phyloP scores from a whole-genome alignment of 1,140 invertebrate genomes.

The Drosophila trapezifrons region DNA sequence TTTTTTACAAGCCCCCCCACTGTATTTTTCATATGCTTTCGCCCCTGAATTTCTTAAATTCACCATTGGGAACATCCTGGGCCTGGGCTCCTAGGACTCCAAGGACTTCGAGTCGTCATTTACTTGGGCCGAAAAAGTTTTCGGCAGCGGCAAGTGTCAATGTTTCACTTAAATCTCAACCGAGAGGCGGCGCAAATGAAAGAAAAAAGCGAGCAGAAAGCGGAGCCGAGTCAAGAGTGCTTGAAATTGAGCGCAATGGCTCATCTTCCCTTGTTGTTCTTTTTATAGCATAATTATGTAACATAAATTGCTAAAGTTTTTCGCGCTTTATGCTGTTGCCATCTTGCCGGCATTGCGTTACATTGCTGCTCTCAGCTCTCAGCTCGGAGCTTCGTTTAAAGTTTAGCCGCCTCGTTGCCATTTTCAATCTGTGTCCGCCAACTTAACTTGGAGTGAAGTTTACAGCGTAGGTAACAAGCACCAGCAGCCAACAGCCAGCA shows the following conservation, averaged over 20 bases:
- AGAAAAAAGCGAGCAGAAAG: slow-evolving; percentile 37
- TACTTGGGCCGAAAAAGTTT: slow-evolving; percentile 54
- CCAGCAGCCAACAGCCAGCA: slow-evolving; percentile 51
- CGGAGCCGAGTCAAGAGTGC: slow-evolving; percentile 41
- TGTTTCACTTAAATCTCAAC: slow-evolving; percentile 70
- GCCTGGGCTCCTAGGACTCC: too few species aligned
- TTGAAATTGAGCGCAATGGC: slow-evolving; percentile 62
- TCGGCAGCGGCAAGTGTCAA: slow-evolving; percentile 56
- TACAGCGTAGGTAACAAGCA: slow-evolving; percentile 68
- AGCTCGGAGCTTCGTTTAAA: slow-evolving; percentile 45
- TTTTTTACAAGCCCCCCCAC: background rate
- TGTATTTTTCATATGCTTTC: background rate
- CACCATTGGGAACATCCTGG: slow-evolving; percentile 27
- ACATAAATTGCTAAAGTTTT: slow-evolving; percentile 83
- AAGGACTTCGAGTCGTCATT: slow-evolving; percentile 29
- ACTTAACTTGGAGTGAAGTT: slow-evolving; percentile 67
- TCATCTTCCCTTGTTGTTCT: slow-evolving; percentile 52
- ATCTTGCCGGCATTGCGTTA: slow-evolving; percentile 65
- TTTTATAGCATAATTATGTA: slow-evolving; percentile 82
- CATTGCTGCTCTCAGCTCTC: slow-evolving; percentile 10
- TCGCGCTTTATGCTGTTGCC: slow-evolving; percentile 59
- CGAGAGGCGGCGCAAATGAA: slow-evolving; percentile 35
- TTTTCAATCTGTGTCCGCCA: slow-evolving; percentile 77
- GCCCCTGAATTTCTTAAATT: background rate
- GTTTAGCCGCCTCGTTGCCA: slow-evolving; percentile 63